Base-by-base conservation (phyloP, 2,797 vertebrate species). In the Lagorchestes hirsutus region DNA sequence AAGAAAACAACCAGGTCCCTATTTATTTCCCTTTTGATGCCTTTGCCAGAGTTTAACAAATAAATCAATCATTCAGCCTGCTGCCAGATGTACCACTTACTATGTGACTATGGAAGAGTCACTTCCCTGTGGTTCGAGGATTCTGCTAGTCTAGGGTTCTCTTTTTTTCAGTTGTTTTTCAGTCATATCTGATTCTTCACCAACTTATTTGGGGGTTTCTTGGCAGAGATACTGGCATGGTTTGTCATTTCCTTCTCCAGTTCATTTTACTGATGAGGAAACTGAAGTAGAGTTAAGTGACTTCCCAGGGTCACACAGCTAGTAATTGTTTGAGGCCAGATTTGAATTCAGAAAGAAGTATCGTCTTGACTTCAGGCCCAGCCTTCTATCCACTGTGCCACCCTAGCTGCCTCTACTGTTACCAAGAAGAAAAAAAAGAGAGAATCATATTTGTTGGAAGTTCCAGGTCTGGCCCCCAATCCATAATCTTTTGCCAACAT, bases 381-480 rank as follows among this genome's bases (percentile, higher is more conserved):
- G 8, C 8, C 46, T 1, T 82, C 74, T 46, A 82, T 46, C 74
- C 8, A 24, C 16, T 46, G 22, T 40, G 74, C 10, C 22, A 24
- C 8, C 18, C 40, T 46, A 46, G 67, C 11, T 82, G 40, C 0
- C 9, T 40, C 8, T 87, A 50, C 12, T 55, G 31, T 58, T 94
- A 91, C 92, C 56, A 90, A 82, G 91, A 96, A 50, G 93, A 94
- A 87, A 50, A 46, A 40, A 46, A 27, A 87, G n/a, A 87, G 24
- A 87, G 46, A 82, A 27, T 46, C 40, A 50, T 58, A 74, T 92
- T 50, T 95, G 12, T 67, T 95, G 62, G 94, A 92, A 97, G 91
- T 92, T 96, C 22, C 54, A 94, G 28, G 52, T 90, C 93, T 93
- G 90, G 27, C 94, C 96, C 8, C 90, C 58, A 97, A 82, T 50